A percentile compares a stretch with the other conserved stretches of the same genome.
Evolutionary conservation across 2,797 vertebrate genomes (phyloP).

Genomic region (Sciurus vulgaris): DNA sequence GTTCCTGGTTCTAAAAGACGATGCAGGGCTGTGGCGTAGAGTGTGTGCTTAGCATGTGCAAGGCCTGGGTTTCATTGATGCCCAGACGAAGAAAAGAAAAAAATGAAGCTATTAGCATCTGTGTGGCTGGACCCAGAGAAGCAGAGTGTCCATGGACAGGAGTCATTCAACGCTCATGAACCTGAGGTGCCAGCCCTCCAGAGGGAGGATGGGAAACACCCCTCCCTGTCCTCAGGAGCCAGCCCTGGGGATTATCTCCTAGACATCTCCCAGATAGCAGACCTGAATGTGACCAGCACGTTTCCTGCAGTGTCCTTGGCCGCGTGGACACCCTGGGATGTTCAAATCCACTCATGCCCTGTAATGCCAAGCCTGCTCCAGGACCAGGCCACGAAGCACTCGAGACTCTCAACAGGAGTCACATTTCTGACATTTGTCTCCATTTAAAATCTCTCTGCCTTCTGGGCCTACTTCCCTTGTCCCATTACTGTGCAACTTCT

Average conservation of each 20-base stretch:
- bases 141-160: not conserved
- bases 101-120: not conserved
- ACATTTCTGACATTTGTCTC: not conserved
- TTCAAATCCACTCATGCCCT: not conserved
- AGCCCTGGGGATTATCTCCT: not conserved
- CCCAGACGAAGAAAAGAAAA: not conserved
- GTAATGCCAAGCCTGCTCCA: not conserved
- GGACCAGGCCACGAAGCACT: not conserved
- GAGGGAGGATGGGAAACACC: too few relatives aligned
- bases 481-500: not conserved
- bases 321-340: not conserved
- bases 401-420: not conserved
- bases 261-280: not conserved
- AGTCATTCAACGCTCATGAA: not conserved
- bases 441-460: not conserved
- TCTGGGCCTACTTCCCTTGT: not conserved
- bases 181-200: not conserved
- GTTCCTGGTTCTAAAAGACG: not conserved
- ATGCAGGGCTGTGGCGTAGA: not conserved
- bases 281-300: not conserved
- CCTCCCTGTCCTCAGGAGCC: not conserved
- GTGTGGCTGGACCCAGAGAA: not conserved
- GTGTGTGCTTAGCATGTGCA: not conserved
- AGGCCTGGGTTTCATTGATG: not conserved
- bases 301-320: not conserved